phyloP scores from a whole-genome alignment of 2,888 invertebrate species.

The Gibbula magus region DNA sequence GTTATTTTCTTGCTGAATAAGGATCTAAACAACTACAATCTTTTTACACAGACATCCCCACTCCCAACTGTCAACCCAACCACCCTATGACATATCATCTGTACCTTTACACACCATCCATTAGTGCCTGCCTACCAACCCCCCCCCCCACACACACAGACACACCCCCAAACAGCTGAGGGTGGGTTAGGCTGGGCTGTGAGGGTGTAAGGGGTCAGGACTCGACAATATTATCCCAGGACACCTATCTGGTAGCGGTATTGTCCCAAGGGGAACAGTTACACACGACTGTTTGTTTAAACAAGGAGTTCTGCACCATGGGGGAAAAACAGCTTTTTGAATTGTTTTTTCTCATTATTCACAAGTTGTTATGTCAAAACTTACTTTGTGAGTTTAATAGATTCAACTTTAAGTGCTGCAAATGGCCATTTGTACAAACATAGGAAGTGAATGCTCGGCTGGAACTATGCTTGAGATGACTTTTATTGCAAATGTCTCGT shows the following conservation, averaged over 20 bases:
- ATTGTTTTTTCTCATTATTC: neutral
- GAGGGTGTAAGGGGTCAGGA: neutral
- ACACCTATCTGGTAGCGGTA: neutral
- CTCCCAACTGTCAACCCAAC: too few species aligned
- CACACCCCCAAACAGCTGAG: neutral
- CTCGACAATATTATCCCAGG: neutral
- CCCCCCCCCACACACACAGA: too few species aligned
- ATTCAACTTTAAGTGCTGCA: neutral
- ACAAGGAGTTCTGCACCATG: neutral
- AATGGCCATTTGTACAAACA: neutral
- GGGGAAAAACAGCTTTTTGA: neutral
- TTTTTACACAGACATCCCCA: too few species aligned
- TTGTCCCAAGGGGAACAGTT: neutral
- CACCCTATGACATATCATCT: too few species aligned
- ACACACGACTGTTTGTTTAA: neutral
- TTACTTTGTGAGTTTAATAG: neutral
- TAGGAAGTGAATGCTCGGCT: neutral
- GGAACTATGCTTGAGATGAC: too few species aligned
- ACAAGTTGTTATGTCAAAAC: neutral
- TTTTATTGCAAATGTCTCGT: too few species aligned
- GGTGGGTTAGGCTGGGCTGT: neutral
- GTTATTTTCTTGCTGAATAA: too few species aligned
- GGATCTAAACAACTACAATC: too few species aligned
- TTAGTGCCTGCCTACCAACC: too few species aligned
- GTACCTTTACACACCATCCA: too few species aligned